These are phyloP conservation scores for Grammomys dolichurus DNA, from an alignment of 2,113 vertebrate species.

Conservation along the genomic window DNA sequence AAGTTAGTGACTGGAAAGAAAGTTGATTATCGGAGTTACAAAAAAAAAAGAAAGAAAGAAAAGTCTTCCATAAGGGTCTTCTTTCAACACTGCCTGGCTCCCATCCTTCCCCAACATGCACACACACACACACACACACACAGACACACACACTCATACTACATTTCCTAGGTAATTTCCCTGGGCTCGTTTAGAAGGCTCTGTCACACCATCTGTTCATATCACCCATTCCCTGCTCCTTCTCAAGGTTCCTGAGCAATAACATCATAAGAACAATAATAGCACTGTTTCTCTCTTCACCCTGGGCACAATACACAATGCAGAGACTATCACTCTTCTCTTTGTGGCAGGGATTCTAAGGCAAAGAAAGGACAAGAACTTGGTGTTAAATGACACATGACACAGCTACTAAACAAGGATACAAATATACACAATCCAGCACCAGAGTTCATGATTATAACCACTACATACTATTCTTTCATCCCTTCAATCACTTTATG, in stretches of 20 bases:
- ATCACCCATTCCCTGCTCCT: not conserved
- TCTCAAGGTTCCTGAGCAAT: not conserved
- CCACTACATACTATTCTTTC: not conserved
- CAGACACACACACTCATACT: not conserved
- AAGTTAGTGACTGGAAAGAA: not conserved
- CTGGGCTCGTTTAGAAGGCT: constrained; percentile 8
- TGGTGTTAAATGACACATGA: not conserved
- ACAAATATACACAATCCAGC: not conserved
- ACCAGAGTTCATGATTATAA: not conserved
- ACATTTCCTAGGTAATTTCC: not conserved
- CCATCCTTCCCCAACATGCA: not conserved
- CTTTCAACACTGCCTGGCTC: not conserved
- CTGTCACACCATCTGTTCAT: not conserved
- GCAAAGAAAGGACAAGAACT: not conserved
- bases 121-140: not conserved
- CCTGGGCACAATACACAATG: not conserved
- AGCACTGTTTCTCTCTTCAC: not conserved
- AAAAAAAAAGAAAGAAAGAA: not conserved
- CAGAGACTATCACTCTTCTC: not conserved
- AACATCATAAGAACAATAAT: not conserved
- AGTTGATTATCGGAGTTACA: not conserved
- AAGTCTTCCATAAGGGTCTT: not conserved
- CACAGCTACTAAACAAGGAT: not conserved
- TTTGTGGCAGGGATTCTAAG: not conserved
- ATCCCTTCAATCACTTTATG: constrained; percentile 26